These are phyloP conservation scores for Synergus laeviventris DNA, from an alignment of 2,888 invertebrate species.

Conservation along the genomic window DNA sequence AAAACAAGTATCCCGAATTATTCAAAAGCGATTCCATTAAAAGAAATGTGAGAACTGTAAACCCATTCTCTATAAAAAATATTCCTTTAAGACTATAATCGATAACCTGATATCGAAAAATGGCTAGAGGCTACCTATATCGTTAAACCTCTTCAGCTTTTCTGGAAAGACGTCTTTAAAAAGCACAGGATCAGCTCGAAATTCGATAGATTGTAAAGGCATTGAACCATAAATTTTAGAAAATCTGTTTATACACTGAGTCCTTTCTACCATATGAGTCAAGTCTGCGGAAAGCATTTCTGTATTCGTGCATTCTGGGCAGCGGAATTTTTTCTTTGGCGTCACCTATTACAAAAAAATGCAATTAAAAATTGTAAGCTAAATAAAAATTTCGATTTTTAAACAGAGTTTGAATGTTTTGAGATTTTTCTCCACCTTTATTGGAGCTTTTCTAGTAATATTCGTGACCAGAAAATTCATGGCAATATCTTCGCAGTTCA, in stretches of 20 bases:
- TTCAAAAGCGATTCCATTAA: no score
- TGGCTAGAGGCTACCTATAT: constrained; percentile 89
- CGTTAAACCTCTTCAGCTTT: constrained; percentile 90
- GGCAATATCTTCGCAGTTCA: constrained; percentile 99
- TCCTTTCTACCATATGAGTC: constrained; percentile 94
- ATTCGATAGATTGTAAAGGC: constrained; percentile 93
- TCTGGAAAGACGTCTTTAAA: constrained; percentile 91
- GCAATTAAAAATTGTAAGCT: constrained; percentile 26
- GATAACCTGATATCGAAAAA: constrained; percentile 12
- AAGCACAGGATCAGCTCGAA: constrained; percentile 95
- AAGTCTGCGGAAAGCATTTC: constrained; percentile 96
- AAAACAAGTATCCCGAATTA: no score
- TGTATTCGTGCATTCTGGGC: constrained; percentile 94
- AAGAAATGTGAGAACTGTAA: no score
- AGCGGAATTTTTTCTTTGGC: constrained; percentile 97
- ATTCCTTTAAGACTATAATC: no score
- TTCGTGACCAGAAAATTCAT: constrained; percentile 98
- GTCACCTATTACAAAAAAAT: constrained; percentile 82
- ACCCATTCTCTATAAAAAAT: no score
- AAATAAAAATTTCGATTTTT: constrained; percentile 6
- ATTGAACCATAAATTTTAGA: constrained; percentile 89
- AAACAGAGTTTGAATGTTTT: not conserved
- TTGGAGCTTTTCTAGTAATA: constrained; percentile 94
- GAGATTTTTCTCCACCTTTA: constrained; percentile 81
- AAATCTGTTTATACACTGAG: constrained; percentile 89